Percentiles rank a stretch among this genome's conserved stretches.
Conservation (phyloP, 2,113 vertebrate genomes). For the Callionymus lyra region DNA sequence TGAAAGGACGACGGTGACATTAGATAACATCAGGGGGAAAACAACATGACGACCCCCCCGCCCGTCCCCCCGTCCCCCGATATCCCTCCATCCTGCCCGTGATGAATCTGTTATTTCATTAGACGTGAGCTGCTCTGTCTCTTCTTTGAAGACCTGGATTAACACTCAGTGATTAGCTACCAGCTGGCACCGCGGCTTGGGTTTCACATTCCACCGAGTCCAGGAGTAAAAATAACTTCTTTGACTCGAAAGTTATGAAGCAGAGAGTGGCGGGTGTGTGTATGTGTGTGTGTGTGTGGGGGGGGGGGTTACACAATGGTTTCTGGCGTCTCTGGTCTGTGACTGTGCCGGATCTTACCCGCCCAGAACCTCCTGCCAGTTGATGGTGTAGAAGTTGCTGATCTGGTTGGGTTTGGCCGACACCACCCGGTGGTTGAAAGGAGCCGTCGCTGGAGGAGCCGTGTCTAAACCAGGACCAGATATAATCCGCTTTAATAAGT, state of each 20-base stretch:
- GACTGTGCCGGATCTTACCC: constrained; percentile 68
- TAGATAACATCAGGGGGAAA: too few relatives aligned
- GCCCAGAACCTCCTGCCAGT: constrained; percentile 80
- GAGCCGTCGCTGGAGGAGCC: constrained; percentile 69
- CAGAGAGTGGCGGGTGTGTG: not conserved
- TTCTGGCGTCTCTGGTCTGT: constrained; percentile 23
- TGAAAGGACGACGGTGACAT: too few relatives aligned
- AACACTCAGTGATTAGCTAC: constrained; percentile 66
- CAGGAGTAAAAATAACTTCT: constrained; percentile 65
- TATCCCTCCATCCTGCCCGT: too few relatives aligned
- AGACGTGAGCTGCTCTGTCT: constrained; percentile 43
- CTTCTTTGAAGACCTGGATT: constrained; percentile 64
- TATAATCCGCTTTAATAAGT: constrained; percentile 22
- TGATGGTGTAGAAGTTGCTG: constrained; percentile 83
- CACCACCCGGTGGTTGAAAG: constrained; percentile 87
- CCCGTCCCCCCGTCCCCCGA: too few relatives aligned
- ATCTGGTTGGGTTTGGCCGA: constrained; percentile 80
- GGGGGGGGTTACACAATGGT: constrained; percentile 33
- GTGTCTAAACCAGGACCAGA: constrained; percentile 62
- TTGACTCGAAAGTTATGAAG: constrained; percentile 65
- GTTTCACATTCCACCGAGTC: constrained; percentile 65
- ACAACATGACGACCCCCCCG: too few relatives aligned
- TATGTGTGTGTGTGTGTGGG: too few relatives aligned
- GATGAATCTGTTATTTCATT: constrained; percentile 53
- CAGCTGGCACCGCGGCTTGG: constrained; percentile 60